Conservation (phyloP, 2,113 vertebrate species). For the Pangasianodon gigas region DNA sequence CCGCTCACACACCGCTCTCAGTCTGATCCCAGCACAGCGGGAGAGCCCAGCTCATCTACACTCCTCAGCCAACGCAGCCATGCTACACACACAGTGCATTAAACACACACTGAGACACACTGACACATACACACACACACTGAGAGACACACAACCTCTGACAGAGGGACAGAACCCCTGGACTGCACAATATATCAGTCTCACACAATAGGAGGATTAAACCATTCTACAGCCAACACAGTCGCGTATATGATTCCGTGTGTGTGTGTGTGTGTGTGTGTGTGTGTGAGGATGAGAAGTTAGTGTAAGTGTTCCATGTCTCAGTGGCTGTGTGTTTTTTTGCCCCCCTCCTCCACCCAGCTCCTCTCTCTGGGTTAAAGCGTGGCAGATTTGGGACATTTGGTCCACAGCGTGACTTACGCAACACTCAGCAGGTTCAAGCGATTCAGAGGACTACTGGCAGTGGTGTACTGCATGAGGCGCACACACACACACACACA, state of each 20-base stretch:
- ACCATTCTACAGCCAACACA: conserved; percentile 49
- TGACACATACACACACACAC: conserved; percentile 9
- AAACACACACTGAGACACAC: conserved; percentile 2
- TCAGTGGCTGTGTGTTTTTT: background rate
- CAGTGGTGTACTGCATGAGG: conserved; percentile 4
- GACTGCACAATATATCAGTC: conserved; percentile 59
- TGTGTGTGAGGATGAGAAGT: conserved; percentile 6
- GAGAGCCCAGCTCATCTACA: conserved; percentile 35
- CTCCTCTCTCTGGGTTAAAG: conserved; percentile 44
- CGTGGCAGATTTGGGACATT: conserved; percentile 68
- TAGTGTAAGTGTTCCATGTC: conserved; percentile 23
- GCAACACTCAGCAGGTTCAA: conserved; percentile 60
- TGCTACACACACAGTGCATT: conserved; percentile 30
- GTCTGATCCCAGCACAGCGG: conserved; percentile 58
- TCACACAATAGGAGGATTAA: conserved; percentile 67
- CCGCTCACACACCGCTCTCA: conserved; percentile 47
- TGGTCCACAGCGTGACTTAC: conserved; percentile 64
- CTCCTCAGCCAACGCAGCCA: conserved; percentile 31
- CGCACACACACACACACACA: conserved; percentile 6
- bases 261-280: conserved; percentile 43
- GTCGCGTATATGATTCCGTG: conserved; percentile 16
- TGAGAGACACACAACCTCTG: conserved; percentile 1
- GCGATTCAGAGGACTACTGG: conserved; percentile 30
- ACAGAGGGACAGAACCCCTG: conserved; percentile 39
- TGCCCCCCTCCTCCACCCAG: background rate